Evolutionary conservation across 2,113 vertebrate genomes (phyloP).

Genomic region (Amphiprion percula): DNA sequence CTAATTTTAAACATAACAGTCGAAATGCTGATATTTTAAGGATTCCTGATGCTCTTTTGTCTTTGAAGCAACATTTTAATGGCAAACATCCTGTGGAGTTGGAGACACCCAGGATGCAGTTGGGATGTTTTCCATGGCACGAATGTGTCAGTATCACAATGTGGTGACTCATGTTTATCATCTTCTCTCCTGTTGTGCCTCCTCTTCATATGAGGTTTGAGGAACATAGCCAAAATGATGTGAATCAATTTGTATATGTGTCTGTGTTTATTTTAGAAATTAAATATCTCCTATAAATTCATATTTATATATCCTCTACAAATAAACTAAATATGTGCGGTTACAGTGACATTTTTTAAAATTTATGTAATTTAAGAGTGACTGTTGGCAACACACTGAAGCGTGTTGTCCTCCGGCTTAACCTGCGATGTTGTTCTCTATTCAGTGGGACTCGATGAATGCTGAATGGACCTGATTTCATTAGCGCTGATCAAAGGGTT

Average conservation of each 20-base stretch:
- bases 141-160: conserved; percentile 62
- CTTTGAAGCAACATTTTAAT: conserved; percentile 24
- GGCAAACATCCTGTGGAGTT: conserved; percentile 18
- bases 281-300: neutral
- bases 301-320: no score
- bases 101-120: conserved; percentile 36
- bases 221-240: conserved; percentile 2
- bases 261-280: conserved; percentile 10
- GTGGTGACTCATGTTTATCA: conserved; percentile 68
- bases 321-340: neutral
- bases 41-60: conserved; percentile 14
- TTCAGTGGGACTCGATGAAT: conserved; percentile 51
- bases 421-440: conserved; percentile 36
- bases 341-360: neutral
- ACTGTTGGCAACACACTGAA: conserved; percentile 24
- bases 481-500: conserved; percentile 76
- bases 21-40: neutral
- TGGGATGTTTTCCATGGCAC: conserved; percentile 58
- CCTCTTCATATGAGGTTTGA: conserved; percentile 49
- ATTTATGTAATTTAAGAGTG: neutral
- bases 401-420: conserved; percentile 36
- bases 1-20: conserved; percentile 18
- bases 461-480: conserved; percentile 63
- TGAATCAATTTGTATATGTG: conserved; percentile 21
- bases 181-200: conserved; percentile 54